Evolutionary conservation across 2,113 vertebrate genomes (phyloP).

Genomic region (Neotoma lepida): DNA sequence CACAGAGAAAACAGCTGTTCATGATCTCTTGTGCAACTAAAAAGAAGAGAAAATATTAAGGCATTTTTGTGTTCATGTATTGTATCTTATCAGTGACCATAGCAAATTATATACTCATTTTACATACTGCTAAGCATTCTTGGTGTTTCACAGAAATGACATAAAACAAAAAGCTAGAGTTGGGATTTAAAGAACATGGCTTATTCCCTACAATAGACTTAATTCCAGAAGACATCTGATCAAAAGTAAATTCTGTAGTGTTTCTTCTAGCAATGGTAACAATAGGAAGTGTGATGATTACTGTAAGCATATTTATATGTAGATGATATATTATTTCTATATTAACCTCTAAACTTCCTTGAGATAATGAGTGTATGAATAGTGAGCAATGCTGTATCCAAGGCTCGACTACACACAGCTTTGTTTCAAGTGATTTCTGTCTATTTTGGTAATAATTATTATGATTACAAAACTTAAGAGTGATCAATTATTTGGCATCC

Average conservation of each 20-base stretch:
- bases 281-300: background rate
- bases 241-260: background rate
- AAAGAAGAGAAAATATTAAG: background rate
- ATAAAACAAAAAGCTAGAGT: background rate
- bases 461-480: background rate
- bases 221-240: background rate
- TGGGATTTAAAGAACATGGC: background rate
- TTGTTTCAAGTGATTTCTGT: background rate
- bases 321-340: background rate
- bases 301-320: background rate
- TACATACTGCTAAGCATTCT: background rate
- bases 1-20: background rate
- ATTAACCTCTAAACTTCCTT: background rate
- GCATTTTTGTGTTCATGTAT: background rate
- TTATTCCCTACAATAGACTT: background rate
- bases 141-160: background rate
- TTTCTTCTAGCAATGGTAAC: background rate
- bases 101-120: background rate
- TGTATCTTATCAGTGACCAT: background rate
- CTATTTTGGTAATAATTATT: background rate
- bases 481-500: background rate
- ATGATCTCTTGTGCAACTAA: background rate
- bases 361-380: background rate
- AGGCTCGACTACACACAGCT: background rate
- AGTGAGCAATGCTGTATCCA: background rate